Percentiles rank a stretch among this genome's conserved stretches.
Evolutionary conservation across 2,113 vertebrate species (phyloP).

Genomic region (Equus quagga): DNA sequence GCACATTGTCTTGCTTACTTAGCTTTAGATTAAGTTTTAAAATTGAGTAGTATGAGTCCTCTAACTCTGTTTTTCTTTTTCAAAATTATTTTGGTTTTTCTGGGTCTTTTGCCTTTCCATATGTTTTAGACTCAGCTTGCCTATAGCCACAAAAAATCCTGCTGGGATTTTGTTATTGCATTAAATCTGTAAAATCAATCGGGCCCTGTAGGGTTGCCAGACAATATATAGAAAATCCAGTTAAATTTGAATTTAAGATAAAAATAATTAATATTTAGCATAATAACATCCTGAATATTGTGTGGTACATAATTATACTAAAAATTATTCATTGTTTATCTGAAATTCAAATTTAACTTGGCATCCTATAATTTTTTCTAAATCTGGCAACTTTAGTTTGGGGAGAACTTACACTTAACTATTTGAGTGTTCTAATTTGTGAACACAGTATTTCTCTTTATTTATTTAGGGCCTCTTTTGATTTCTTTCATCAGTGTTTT

Average conservation of each 20-base stretch:
- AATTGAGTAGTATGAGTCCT: not conserved
- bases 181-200: not conserved
- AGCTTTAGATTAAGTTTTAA: not conserved
- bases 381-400: not conserved
- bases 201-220: not conserved
- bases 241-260: not conserved
- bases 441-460: not conserved
- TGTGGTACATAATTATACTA: not conserved
- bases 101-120: not conserved
- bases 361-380: not conserved
- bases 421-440: not conserved
- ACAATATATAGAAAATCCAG: not conserved
- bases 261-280: constrained; percentile 8
- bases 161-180: not conserved
- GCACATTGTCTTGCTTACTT: not conserved
- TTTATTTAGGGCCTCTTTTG: not conserved
- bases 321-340: not conserved
- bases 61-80: not conserved
- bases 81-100: not conserved
- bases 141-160: not conserved
- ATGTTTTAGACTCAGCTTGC: not conserved
- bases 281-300: not conserved
- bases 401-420: not conserved
- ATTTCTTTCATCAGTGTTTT: not conserved
- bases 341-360: not conserved